phyloP scores from a whole-genome alignment of 2,888 invertebrate genomes.

The Acanthoscelides obtectus region DNA sequence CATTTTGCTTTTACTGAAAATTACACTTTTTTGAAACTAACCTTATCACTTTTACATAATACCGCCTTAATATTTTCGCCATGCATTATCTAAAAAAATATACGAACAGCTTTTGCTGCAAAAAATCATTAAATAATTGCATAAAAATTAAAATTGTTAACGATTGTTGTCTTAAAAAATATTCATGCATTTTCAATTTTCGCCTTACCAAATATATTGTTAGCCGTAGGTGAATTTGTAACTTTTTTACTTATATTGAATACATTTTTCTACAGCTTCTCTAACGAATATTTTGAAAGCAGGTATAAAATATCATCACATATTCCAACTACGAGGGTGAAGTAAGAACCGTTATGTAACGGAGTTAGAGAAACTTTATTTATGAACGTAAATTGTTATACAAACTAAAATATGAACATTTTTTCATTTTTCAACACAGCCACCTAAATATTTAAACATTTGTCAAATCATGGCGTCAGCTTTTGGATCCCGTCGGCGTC shows the following conservation, averaged over 20 bases:
- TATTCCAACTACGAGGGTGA: too few species aligned
- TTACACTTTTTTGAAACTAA: not conserved
- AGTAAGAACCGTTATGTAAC: too few species aligned
- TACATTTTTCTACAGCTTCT: not conserved
- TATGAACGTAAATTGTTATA: too few species aligned
- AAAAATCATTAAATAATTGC: not conserved
- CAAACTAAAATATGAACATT: too few species aligned
- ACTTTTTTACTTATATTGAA: not conserved
- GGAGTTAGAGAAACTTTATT: too few species aligned
- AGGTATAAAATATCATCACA: too few species aligned
- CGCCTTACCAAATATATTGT: constrained; percentile 22
- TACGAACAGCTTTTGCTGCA: not conserved
- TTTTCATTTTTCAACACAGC: too few species aligned
- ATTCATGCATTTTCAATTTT: constrained; percentile 12
- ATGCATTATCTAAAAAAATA: not conserved
- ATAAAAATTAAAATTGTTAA: not conserved
- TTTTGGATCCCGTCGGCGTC: too few species aligned
- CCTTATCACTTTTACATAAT: not conserved
- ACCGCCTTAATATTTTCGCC: not conserved
- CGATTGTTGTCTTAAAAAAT: not conserved
- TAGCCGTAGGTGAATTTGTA: constrained; percentile 13
- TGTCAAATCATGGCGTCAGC: too few species aligned
- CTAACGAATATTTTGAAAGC: not conserved
- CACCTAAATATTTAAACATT: too few species aligned
- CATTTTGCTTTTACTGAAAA: too few species aligned